A percentile compares a stretch with the other conserved stretches of the same genome.
phyloP scores from a whole-genome alignment of 2,113 vertebrate genomes.

The Paracanthobrama guichenoti region DNA sequence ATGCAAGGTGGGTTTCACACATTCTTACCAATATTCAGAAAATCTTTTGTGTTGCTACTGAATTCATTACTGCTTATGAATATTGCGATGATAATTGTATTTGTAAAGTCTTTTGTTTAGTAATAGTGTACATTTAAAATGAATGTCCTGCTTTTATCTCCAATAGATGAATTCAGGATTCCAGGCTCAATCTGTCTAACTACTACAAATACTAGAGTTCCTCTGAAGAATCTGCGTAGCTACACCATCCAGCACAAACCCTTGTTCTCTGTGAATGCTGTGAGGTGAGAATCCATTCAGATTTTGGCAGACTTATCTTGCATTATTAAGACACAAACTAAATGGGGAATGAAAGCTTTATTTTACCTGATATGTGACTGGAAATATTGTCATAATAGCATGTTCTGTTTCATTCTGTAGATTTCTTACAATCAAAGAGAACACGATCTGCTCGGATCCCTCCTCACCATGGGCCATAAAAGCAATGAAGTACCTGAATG shows the following conservation, averaged over 20 bases:
- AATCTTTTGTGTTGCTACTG: neutral
- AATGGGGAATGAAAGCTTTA: neutral
- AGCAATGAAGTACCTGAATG: slow-evolving; percentile 61
- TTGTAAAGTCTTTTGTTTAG: neutral
- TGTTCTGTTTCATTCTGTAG: slow-evolving; percentile 54
- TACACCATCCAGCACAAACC: slow-evolving; percentile 56
- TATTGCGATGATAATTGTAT: neutral
- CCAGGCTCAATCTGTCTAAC: too few species aligned
- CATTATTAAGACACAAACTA: neutral
- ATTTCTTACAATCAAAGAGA: slow-evolving; percentile 54
- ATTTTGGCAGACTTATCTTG: neutral
- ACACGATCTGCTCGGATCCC: slow-evolving; percentile 60
- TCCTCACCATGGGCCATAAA: slow-evolving; percentile 48
- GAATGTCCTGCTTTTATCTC: neutral
- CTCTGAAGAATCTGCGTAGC: neutral
- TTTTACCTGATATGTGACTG: neutral
- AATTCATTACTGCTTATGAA: neutral
- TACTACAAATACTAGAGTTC: slow-evolving; percentile 17
- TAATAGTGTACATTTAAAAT: neutral
- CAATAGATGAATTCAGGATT: slow-evolving; percentile 61
- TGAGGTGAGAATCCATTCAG: slow-evolving; percentile 67
- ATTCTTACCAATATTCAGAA: neutral
- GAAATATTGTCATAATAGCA: neutral
- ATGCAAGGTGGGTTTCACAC: neutral
- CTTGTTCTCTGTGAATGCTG: slow-evolving; percentile 49